These are phyloP conservation scores for Agapornis roseicollis DNA, from an alignment of 2,113 vertebrate genomes.

Conservation along the genomic window DNA sequence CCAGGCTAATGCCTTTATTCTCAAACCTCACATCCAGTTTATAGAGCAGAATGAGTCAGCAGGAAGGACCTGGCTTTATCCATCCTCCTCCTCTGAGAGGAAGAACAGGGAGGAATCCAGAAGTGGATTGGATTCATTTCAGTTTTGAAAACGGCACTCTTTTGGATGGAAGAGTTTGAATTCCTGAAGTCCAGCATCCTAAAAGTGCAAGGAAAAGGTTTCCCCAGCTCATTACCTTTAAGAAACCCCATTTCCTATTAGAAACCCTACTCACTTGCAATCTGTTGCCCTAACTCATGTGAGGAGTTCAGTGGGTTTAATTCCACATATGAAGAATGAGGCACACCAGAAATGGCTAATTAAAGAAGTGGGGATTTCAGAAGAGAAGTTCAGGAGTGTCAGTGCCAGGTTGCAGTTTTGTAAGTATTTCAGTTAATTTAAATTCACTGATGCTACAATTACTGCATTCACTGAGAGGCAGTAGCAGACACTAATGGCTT, in stretches of 20 bases:
- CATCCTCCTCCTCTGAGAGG: neutral
- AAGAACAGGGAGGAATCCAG: neutral
- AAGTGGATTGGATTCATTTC: neutral
- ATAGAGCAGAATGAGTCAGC: constrained; percentile 1
- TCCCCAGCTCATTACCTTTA: constrained; percentile 30
- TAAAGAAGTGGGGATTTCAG: neutral
- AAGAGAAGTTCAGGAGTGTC: neutral
- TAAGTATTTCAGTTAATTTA: neutral
- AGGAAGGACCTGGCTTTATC: neutral
- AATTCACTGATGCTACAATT: constrained; percentile 9
- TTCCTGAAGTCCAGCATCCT: constrained; percentile 62
- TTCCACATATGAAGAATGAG: neutral
- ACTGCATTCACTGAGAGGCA: neutral
- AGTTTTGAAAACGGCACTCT: neutral
- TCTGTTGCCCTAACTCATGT: rapidly evolving
- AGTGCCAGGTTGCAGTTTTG: neutral
- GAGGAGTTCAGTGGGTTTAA: neutral
- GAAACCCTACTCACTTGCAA: neutral
- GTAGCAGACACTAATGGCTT: neutral
- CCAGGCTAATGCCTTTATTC: neutral
- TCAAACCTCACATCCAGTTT: neutral
- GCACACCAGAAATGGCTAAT: neutral
- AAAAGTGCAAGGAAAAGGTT: constrained; percentile 65
- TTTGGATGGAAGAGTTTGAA: neutral
- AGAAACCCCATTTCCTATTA: no score